A percentile compares a stretch with the other conserved stretches of the same genome.
These are phyloP conservation scores for Eupithecia centaureata DNA, from an alignment of 2,888 invertebrate genomes.

Conservation along the genomic window DNA sequence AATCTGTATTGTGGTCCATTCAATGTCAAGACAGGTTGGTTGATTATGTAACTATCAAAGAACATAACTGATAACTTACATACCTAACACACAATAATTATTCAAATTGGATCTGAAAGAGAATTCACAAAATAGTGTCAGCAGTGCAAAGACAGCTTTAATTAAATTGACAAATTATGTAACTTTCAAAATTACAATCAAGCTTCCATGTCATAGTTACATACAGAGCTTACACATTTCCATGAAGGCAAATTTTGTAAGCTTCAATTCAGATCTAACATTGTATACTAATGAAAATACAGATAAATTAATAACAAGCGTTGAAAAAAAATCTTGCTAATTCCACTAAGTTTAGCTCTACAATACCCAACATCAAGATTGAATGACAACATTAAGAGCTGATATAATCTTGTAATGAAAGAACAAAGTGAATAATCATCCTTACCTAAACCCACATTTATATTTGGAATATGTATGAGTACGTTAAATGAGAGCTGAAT, in stretches of 20 bases:
- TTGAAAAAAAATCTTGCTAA: conserved; percentile 50
- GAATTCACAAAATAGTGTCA: conserved; percentile 68
- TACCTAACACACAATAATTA: conserved; percentile 69
- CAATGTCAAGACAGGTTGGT: background rate
- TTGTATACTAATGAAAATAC: conserved; percentile 55
- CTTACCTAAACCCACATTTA: conserved; percentile 44
- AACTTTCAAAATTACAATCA: conserved; percentile 38
- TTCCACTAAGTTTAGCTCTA: conserved; percentile 46
- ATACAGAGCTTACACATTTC: conserved; percentile 41
- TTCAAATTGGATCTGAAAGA: conserved; percentile 76
- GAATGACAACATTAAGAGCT: conserved; percentile 47
- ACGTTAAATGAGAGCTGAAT: conserved; percentile 34
- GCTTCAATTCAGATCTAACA: conserved; percentile 76
- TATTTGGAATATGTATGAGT: conserved; percentile 46
- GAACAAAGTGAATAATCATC: conserved; percentile 38
- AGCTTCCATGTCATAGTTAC: conserved; percentile 36
- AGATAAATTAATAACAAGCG: conserved; percentile 54
- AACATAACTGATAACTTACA: conserved; percentile 54
- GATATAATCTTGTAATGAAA: conserved; percentile 39
- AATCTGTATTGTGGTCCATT: background rate
- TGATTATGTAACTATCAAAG: conserved; percentile 56
- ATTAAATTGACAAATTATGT: conserved; percentile 29
- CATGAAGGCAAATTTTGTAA: conserved; percentile 61
- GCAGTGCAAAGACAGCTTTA: conserved; percentile 44
- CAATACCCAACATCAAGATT: conserved; percentile 58